Base-by-base conservation (phyloP, 2,797 vertebrate genomes). In the Leuciscus waleckii region DNA sequence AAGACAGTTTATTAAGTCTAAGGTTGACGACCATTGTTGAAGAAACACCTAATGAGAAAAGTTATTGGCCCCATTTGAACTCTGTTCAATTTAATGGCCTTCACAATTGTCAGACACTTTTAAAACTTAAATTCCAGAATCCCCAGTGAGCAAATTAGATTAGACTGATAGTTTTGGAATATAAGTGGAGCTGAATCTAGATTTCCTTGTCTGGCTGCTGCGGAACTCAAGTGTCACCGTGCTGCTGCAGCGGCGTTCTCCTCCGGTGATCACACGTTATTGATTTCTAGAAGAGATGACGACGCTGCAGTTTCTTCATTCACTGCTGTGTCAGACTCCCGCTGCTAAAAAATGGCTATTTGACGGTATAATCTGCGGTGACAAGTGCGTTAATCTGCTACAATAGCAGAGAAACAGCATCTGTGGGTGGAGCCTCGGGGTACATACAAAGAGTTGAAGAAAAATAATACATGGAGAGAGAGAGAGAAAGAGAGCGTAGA, bases 331-430 rank as follows among this genome's bases (percentile, higher is more conserved):
- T 77, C 88, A 84, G 82, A 78, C 67, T 88, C 85, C 84, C 14
- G 74, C 86, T 86, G 69, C 69, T 73, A 83, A 86, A 84, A 68
- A 86, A 79, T 81, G 84, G 84, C 61, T 32, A 37, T 85, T 79
- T 87, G 87, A 86, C 81, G 69, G 77, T 29, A 35, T 89, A 88
- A 89, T 91, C 88, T 85, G 83, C 56, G 58, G 46, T 90, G 89
- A 90, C 91, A 91, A 87, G 88, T 84, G 90, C 84, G 87, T 90
- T 90, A 87, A 91, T 91, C 87, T 90, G 86, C 85, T 86, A 90
- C 87, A 90, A 86, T 87, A 89, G 88, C 81, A 43, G 67, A 84
- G 81, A 80, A 87, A 81, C 74, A 88, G 89, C 89, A 90, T 92
- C 90, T 89, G 85, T 79, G 78, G 79, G 84, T 80, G 84, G 56